Percentiles rank a stretch among this genome's conserved stretches.
Conservation (phyloP, 1,140 invertebrate species). For the Latrodectus geometricus region DNA sequence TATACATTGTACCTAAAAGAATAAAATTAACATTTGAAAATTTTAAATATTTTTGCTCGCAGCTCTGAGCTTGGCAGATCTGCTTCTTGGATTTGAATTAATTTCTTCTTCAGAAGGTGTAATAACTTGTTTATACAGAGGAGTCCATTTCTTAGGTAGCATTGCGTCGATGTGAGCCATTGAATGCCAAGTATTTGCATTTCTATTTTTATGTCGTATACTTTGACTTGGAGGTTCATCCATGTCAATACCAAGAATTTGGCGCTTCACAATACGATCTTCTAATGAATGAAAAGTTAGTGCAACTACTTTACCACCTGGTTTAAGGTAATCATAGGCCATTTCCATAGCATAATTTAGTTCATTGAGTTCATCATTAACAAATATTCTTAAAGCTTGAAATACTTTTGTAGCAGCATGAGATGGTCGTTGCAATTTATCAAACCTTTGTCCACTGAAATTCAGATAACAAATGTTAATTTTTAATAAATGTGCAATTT, state of each 20-base stretch:
- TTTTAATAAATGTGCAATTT: background rate
- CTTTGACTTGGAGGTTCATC: conserved; percentile 69
- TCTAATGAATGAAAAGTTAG: conserved; percentile 94
- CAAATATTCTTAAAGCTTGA: conserved; percentile 93
- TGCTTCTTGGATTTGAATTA: conserved; percentile 81
- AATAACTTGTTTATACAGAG: conserved; percentile 85
- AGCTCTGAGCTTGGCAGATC: conserved; percentile 89
- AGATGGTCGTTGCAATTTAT: conserved; percentile 80
- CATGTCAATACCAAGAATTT: conserved; percentile 82
- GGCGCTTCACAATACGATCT: conserved; percentile 94
- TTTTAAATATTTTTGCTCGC: conserved; percentile 74
- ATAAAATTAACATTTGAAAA: background rate
- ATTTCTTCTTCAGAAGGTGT: conserved; percentile 81
- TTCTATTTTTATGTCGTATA: conserved; percentile 66
- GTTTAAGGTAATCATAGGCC: conserved; percentile 82
- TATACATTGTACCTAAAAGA: background rate
- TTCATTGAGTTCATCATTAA: conserved; percentile 98
- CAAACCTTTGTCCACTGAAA: conserved; percentile 72
- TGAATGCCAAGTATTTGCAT: conserved; percentile 66
- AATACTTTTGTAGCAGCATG: conserved; percentile 93
- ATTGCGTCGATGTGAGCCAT: conserved; percentile 75
- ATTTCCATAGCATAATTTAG: conserved; percentile 88
- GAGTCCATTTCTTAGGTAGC: conserved; percentile 78
- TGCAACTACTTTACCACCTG: conserved; percentile 81
- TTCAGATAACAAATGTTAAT: background rate